phyloP scores from a whole-genome alignment of 2,888 invertebrate species.

The Operophtera brumata region DNA sequence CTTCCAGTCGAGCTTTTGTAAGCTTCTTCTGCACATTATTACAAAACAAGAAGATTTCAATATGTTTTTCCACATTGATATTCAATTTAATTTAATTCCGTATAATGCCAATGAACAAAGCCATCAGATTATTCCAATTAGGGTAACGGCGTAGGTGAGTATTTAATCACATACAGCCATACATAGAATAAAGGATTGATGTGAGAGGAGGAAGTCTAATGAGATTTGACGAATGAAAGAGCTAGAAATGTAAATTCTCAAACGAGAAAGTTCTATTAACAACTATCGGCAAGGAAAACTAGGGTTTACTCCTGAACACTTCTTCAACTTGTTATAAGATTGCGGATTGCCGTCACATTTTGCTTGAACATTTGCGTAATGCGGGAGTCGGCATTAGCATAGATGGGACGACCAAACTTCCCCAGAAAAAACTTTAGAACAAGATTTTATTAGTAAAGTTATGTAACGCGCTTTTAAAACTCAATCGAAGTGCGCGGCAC shows the following conservation, averaged over 20 bases:
- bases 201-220: not conserved
- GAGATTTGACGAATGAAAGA: not conserved
- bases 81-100: not conserved
- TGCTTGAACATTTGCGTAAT: slow-evolving; percentile 31
- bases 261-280: not conserved
- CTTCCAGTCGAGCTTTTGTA: not conserved
- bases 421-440: slow-evolving; percentile 58
- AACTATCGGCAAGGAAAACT: not conserved
- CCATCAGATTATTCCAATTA: slow-evolving; percentile 1
- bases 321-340: not conserved
- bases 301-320: not conserved
- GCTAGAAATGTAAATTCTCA: not conserved
- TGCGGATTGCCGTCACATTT: slow-evolving; percentile 9
- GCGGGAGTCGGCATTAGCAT: slow-evolving; percentile 42
- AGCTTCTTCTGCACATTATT: not conserved
- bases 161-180: not conserved
- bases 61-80: not conserved
- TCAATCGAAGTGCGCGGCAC: slow-evolving; percentile 73
- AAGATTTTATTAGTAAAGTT: slow-evolving; percentile 64
- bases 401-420: slow-evolving; percentile 44
- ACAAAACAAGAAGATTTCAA: not conserved
- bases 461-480: slow-evolving; percentile 62
- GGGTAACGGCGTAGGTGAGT: slow-evolving; percentile 1
- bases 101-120: not conserved
- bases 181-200: not conserved